Evolutionary conservation across 1,140 invertebrate species (phyloP).

Genomic region (Rhopalosiphum padi): DNA sequence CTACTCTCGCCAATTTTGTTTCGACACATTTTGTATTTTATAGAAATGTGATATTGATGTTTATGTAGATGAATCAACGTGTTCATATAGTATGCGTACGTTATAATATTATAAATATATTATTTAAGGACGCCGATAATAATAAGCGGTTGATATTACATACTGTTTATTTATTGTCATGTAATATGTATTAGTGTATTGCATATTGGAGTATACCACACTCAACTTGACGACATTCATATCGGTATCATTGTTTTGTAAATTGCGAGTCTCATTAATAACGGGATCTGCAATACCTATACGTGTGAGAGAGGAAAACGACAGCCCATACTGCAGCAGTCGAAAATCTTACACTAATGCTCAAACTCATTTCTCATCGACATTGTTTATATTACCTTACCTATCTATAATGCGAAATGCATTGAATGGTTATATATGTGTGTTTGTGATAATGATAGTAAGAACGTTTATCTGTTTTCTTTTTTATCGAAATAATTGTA

Average conservation of each 20-base stretch:
- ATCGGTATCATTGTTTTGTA: background rate
- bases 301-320: background rate
- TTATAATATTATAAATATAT: no score
- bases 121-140: no score
- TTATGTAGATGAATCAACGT: no score
- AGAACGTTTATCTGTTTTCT: background rate
- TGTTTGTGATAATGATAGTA: background rate
- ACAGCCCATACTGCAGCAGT: background rate
- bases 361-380: background rate
- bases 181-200: no score
- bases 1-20: no score
- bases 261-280: constrained; percentile 38
- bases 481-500: background rate
- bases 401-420: background rate
- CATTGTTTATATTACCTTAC: background rate
- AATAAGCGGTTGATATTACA: no score
- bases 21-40: no score
- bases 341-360: background rate
- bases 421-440: background rate
- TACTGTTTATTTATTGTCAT: background rate
- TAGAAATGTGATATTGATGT: no score
- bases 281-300: constrained; percentile 1
- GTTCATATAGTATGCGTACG: no score
- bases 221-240: background rate
- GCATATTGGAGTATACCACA: background rate